Evolutionary conservation across 2,888 invertebrate genomes (phyloP).

Genomic region (Eupsilia transversa): DNA sequence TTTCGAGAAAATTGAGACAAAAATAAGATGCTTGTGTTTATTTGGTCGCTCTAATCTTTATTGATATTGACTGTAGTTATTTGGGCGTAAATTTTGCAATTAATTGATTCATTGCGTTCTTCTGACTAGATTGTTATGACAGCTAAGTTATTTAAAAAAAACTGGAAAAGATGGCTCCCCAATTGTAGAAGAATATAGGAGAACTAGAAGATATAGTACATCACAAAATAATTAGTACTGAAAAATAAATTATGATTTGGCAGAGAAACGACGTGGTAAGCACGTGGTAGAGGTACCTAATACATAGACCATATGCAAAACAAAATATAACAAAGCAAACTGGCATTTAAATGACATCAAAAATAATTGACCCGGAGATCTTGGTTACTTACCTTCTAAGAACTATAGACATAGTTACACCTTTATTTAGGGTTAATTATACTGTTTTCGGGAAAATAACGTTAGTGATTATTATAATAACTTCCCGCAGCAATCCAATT

Average conservation of each 20-base stretch:
- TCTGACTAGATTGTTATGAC: not conserved
- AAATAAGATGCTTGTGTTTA: constrained; percentile 37
- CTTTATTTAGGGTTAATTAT: not conserved
- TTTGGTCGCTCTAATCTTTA: constrained; percentile 46
- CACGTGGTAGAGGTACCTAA: not conserved
- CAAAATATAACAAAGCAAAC: not conserved
- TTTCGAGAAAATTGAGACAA: constrained; percentile 40
- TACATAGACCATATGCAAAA: not conserved
- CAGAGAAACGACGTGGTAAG: not conserved
- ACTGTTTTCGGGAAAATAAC: not conserved
- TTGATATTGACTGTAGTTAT: constrained; percentile 25
- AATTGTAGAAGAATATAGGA: not conserved
- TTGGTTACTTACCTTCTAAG: not conserved
- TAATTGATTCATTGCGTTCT: constrained; percentile 11
- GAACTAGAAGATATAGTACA: not conserved
- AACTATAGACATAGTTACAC: not conserved
- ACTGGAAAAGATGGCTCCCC: not conserved
- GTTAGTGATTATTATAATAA: not conserved
- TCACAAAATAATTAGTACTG: not conserved
- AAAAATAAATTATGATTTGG: not conserved
- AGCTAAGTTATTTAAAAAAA: not conserved
- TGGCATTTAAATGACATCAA: not conserved
- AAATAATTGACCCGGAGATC: not conserved
- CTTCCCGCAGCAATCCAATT: not conserved
- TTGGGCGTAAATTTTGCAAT: constrained; percentile 24